Evolutionary conservation across 2,888 invertebrate genomes (phyloP), one percentile per base, ranked within the genome.

Genomic region (Steinernema carpocapsae): DNA sequence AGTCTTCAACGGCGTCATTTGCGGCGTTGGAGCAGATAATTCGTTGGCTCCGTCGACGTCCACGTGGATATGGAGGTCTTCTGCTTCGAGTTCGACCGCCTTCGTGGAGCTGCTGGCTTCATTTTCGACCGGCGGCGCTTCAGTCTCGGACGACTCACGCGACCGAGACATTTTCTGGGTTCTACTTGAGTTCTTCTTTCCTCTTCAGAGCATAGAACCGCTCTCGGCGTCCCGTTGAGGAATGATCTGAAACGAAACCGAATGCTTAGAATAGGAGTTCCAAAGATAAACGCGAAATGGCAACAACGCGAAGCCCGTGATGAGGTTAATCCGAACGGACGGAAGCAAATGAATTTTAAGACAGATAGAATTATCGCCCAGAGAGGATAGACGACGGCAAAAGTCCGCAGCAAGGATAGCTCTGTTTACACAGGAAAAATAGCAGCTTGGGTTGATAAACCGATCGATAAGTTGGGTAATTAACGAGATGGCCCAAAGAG

Each of bases 1-100:
- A 1, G 76, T 75, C 72, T 76, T 76, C 22, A 75, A 17, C 6
- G 75, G 64, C 32, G 64, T 12, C 32, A 32, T 4, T 1, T 22
- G 64, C 10, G 64, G 64, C 4, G 64, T 7, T 26, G 37, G 29
- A 12, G 32, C 17, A n/a, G 64, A 6, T 32, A 29, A 17, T 17
- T 17, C 64, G 64, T 29, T 4, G 29, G 4, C 64, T 17, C 26
- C 64, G n/a, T 17, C n/a, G 64, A 64, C 29, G 32, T 64, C 37
- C 17, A 64, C 17, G 7, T 64, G 29, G 7, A 32, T 4, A 6
- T 48, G n/a, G n/a, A n/a, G n/a, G n/a, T n/a, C n/a, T n/a, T n/a
- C n/a, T n/a, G n/a, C 48, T 2, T 48, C 48, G 19, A 32, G 64
- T 7, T 64, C 4, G 10, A 10, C 37, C 37, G 37, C 37, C n/a